Percentiles rank a stretch among this genome's conserved stretches.
Conservation (phyloP, 2,888 invertebrate species). For the Leptinotarsa haldemani region DNA sequence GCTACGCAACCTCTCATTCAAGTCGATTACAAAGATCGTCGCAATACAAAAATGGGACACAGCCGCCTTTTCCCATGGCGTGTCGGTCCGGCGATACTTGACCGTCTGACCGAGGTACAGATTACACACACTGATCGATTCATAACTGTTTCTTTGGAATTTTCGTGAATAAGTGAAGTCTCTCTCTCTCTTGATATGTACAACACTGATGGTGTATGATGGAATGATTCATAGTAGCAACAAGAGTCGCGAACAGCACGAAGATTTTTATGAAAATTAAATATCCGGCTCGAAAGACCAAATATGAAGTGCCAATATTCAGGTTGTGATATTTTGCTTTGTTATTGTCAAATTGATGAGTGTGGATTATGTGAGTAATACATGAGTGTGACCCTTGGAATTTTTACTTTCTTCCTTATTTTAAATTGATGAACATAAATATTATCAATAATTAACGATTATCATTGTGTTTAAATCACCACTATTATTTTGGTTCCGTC, state of each 20-base stretch:
- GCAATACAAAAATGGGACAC: conserved; percentile 16
- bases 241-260: neutral
- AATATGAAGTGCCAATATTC: neutral
- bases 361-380: neutral
- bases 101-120: conserved; percentile 37
- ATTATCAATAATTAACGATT: too few relatives aligned
- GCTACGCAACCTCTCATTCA: neutral
- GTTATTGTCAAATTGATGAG: neutral
- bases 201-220: neutral
- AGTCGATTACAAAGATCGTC: neutral
- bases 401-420: too few relatives aligned
- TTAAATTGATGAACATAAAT: too few relatives aligned
- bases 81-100: conserved; percentile 18
- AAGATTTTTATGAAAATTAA: neutral
- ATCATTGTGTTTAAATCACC: too few relatives aligned
- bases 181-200: conserved; percentile 8
- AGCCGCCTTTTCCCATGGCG: conserved; percentile 19
- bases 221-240: conserved; percentile 1
- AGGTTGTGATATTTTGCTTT: neutral
- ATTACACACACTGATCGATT: conserved; percentile 25
- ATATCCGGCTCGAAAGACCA: conserved; percentile 8
- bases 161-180: neutral
- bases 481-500: too few relatives aligned
- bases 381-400: too few relatives aligned
- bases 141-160: conserved; percentile 22